Base-by-base conservation (phyloP, 1,140 invertebrate species). In the Atta texana region DNA sequence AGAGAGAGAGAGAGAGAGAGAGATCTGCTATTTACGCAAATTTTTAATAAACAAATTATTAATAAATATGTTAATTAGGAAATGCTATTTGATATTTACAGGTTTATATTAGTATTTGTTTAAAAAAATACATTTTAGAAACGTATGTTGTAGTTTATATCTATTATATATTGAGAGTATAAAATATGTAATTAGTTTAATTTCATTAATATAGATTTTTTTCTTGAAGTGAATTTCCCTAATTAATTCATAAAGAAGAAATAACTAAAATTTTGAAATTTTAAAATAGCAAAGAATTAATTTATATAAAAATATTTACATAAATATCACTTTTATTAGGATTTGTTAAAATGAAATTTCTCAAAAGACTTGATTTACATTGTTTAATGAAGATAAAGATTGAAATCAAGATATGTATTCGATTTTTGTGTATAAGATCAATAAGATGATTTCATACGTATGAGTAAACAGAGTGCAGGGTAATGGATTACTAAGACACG, bases 401-500 rank as follows among this genome's bases (percentile, higher is more conserved):
- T 44, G 39, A 55, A 28, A 57, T 18, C 6, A 31, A 53, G 18
- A 24, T 28, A 18, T 28, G 39, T 0, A 4, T 44, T n/a, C 10
- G n/a, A 21, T 78, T 64, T n/a, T 49, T 44, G n/a, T 74, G 0
- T 55, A 39, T 44, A 39, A 77, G 53, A 88, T 87, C n/a, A 76
- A 28, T 74, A 76, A 49, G 28, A 75, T 12, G 28, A 71, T 85
- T 68, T n/a, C 53, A 28, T 39, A 21, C 5, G 55, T 44, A 5
- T 28, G 68, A 61, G 49, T 16, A 51, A 85, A 69, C 44, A 51
- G 66, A 34, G 71, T 5, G 28, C 55, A n/a, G 16, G 69, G 69
- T 61, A 71, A 75, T 84, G 28, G 21, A 24, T 74, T 75, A 84
- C 3, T 31, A 12, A 66, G 66, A 69, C 76, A 87, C 89, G 89